Evolutionary conservation across 2,888 invertebrate genomes (phyloP), one percentile per base, ranked within the genome.

Genomic region (Orchesella flavescens): DNA sequence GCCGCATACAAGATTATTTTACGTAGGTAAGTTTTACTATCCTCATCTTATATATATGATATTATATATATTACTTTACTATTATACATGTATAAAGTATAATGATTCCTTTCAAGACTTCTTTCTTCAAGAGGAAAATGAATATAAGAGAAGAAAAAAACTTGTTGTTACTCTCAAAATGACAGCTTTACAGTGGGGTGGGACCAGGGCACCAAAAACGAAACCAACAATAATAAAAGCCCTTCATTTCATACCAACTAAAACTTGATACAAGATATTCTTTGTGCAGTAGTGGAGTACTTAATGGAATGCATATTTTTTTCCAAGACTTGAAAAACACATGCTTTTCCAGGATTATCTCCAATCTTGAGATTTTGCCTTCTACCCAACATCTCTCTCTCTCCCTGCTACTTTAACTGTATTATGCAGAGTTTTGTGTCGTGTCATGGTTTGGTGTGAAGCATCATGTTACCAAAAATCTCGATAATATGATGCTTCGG

Each of bases 101-200:
- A 21, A 21, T 57, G 10, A 19, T 57, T 17, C 19, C 19, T 69
- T 44, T 19, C 9, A 5, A 12, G 24, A 55, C 55, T 43, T 23
- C 57, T 34, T 71, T 23, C 21, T 59, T 7, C 21, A 59, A 34
- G 34, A 34, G 2, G 34, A 34, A 34, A 34, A 34, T 34, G 34
- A 34, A 34, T 34, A 34, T 4, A 7, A 34, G 34, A 34, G 7
- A 7, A 34, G 7, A 34, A 34, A 17, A 44, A 65, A 72, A 43
- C 72, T 46, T 69, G 49, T 72, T 72, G 59, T 43, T 65, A 12
- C 57, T 53, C 65, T 65, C 55, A 44, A 77, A 77, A 77, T 77
- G 77, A 77, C 77, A 77, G 77, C 77, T 77, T 77, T 77, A 77
- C 68, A 59, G 23, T 23, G 68, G 76, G 76, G 76, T 66, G 76